Conservation (phyloP, 2,888 invertebrate genomes). For the Erannis defoliaria region DNA sequence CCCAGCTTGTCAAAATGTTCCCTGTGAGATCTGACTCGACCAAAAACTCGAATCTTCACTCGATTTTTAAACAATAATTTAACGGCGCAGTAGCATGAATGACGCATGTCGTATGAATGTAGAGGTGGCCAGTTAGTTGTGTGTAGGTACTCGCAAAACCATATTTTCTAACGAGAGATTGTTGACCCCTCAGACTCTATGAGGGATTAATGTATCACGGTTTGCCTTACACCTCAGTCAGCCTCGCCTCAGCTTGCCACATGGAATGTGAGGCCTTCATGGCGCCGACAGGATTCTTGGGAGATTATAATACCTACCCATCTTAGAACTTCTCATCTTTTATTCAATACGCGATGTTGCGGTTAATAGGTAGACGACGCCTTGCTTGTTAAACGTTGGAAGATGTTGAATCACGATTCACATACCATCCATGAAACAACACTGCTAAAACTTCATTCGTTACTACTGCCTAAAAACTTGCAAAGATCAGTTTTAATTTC, state of each 20-base stretch:
- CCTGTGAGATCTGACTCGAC: background rate
- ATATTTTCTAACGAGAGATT: constrained; percentile 47
- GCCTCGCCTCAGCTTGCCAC: constrained; percentile 13
- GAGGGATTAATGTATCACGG: constrained; percentile 49
- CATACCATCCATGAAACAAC: background rate
- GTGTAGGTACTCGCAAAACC: constrained; percentile 36
- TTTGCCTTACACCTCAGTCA: constrained; percentile 34
- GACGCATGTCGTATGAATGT: constrained; percentile 40
- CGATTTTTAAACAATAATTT: constrained; percentile 31
- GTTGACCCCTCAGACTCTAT: constrained; percentile 45
- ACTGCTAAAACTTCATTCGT: background rate
- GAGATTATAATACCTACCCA: constrained; percentile 29
- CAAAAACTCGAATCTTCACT: constrained; percentile 11
- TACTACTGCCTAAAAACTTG: background rate
- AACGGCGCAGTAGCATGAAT: constrained; percentile 38
- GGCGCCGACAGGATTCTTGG: constrained; percentile 32
- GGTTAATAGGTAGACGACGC: constrained; percentile 13
- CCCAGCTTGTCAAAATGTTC: background rate
- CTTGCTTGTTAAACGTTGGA: constrained; percentile 6
- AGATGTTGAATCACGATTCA: constrained; percentile 13
- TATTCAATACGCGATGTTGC: constrained; percentile 28
- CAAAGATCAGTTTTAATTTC: constrained; percentile 49
- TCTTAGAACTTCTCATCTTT: constrained; percentile 29
- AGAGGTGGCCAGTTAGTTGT: constrained; percentile 30
- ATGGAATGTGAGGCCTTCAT: constrained; percentile 36